phyloP scores from a whole-genome alignment of 2,888 invertebrate species.

The Erebia palarica region DNA sequence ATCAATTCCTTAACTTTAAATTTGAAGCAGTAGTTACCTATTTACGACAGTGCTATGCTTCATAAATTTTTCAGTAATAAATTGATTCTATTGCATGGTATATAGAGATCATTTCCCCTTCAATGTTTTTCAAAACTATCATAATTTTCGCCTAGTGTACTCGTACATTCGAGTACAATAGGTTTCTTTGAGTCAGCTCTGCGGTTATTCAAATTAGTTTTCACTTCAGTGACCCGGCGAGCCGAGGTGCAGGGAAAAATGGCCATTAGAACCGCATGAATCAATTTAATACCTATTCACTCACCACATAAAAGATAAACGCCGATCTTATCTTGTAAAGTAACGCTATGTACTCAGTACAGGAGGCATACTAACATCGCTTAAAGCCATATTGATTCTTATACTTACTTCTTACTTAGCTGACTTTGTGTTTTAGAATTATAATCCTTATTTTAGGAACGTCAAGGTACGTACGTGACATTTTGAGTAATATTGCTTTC shows the following conservation, averaged over 20 bases:
- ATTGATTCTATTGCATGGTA: neutral
- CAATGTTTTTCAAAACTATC: too few species aligned
- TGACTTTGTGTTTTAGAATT: too few species aligned
- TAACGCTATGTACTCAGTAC: too few species aligned
- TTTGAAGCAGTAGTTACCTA: neutral
- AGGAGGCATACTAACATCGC: too few species aligned
- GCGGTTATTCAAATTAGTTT: constrained; percentile 59
- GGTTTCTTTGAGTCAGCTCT: constrained; percentile 40
- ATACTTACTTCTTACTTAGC: too few species aligned
- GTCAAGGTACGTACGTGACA: too few species aligned
- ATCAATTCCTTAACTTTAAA: neutral
- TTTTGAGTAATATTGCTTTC: too few species aligned
- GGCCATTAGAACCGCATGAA: constrained; percentile 36
- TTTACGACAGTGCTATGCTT: too few species aligned
- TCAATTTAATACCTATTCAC: constrained; percentile 5
- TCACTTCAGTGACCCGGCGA: constrained; percentile 55
- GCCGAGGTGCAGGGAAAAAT: constrained; percentile 36
- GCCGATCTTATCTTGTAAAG: too few species aligned
- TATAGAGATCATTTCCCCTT: constrained; percentile 14
- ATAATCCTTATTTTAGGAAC: too few species aligned
- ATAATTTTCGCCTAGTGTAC: neutral
- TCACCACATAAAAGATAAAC: neutral
- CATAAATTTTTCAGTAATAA: neutral
- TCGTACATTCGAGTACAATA: constrained; percentile 44
- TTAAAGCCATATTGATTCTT: too few species aligned